Evolutionary conservation across 2,888 invertebrate genomes (phyloP), one percentile per base, ranked within the genome.

Genomic region (Monochamus alternatus): DNA sequence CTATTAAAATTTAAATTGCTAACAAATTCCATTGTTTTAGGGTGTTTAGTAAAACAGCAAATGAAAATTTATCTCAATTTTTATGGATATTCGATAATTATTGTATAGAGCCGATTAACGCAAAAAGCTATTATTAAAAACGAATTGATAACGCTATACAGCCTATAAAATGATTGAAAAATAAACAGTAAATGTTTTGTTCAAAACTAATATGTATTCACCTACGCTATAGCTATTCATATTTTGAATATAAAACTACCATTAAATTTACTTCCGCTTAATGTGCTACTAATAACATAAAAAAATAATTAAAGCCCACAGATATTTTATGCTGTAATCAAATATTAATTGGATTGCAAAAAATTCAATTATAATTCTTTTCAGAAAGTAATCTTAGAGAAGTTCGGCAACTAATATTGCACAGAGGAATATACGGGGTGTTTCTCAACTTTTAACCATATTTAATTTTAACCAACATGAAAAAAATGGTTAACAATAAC

Each of bases 211-310:
- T 32, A 55, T 55, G 51, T 67, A 31, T 31, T 51, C 66, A 12
- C 30, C 52, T 30, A 30, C 30, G 31, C 52, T 7, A n/a, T 55
- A 67, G 32, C n/a, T 5, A n/a, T 47, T 47, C 22, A 66, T 66
- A 47, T 66, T 66, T 66, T 51, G 30, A 67, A 30, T 31, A 55
- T 55, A 67, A 67, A 30, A 51, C 12, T 38, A 38, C 31, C 12
- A 31, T 67, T 32, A 38, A 63, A n/a, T n/a, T 30, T 32, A 55
- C 52, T 55, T 55, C 14, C 55, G 5, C 52, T 67, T 67, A 67
- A 67, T 67, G 55, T 22, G 66, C 66, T 38, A 55, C 52, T 67
- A 31, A 52, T 52, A 67, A 67, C 55, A 31, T 8, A 55, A 67
- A 67, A 52, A 63, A 22, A 51, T 66, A 51, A 55, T 38, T 52